These are phyloP conservation scores for Drosophila takahashii DNA, from an alignment of 1,140 invertebrate species.

Conservation along the genomic window DNA sequence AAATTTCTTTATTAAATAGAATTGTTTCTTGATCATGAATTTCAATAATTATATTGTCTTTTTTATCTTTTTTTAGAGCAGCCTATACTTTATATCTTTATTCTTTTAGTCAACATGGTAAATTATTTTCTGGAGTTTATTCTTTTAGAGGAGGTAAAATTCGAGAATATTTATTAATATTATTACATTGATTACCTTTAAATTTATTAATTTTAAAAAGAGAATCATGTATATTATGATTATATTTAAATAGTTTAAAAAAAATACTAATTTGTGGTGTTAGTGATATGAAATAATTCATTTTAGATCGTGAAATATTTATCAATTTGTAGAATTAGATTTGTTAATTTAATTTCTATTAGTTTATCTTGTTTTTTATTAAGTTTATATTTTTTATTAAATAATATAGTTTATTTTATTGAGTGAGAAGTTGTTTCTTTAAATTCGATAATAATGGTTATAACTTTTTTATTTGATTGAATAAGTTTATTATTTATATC, in stretches of 20 bases:
- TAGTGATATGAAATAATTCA: slow-evolving; percentile 79
- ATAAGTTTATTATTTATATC: slow-evolving; percentile 87
- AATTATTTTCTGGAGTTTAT: slow-evolving; percentile 79
- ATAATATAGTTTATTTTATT: slow-evolving; percentile 71
- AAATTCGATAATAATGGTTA: slow-evolving; percentile 85
- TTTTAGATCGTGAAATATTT: too few species aligned
- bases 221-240: slow-evolving; percentile 85
- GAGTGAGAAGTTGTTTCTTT: slow-evolving; percentile 86
- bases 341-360: too few species aligned
- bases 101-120: slow-evolving; percentile 87
- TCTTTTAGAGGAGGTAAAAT: slow-evolving; percentile 81
- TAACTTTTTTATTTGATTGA: slow-evolving; percentile 87
- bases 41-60: slow-evolving; percentile 84
- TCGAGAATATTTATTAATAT: slow-evolving; percentile 87
- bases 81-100: slow-evolving; percentile 85
- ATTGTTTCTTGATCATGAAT: not conserved
- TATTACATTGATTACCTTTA: slow-evolving; percentile 87
- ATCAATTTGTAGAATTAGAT: too few species aligned
- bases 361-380: slow-evolving; percentile 1
- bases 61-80: slow-evolving; percentile 85
- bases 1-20: slow-evolving; percentile 87
- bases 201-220: slow-evolving; percentile 87
- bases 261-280: slow-evolving; percentile 88
- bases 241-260: slow-evolving; percentile 87
- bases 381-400: slow-evolving; percentile 2